Conservation (phyloP, 2,888 invertebrate species). For the Dorcus parallelipipedus region DNA sequence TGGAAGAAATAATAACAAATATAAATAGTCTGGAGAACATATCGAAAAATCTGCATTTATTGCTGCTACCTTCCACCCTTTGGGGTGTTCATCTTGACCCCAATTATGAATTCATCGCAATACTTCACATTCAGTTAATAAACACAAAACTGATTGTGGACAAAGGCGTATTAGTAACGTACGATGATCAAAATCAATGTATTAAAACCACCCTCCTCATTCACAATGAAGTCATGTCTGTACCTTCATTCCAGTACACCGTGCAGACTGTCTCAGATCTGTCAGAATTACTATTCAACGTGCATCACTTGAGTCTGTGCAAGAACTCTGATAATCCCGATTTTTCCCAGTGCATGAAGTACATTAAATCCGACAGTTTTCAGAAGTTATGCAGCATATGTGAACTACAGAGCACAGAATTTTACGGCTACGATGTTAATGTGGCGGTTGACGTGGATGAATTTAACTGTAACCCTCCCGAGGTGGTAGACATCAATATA, state of each 20-base stretch:
- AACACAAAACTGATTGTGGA: conserved; percentile 26
- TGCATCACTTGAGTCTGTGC: conserved; percentile 17
- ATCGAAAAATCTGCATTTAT: conserved; percentile 25
- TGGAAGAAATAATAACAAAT: no score
- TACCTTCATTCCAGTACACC: conserved; percentile 25
- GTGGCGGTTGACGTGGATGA: conserved; percentile 3
- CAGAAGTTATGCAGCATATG: conserved; percentile 14
- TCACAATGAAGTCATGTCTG: conserved; percentile 26
- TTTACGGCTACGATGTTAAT: conserved; percentile 4
- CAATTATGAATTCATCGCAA: conserved; percentile 28
- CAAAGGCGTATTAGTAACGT: conserved; percentile 28
- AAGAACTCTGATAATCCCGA: conserved; percentile 14
- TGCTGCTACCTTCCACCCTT: conserved; percentile 31
- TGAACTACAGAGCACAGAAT: conserved; percentile 2
- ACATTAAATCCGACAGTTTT: conserved; percentile 7
- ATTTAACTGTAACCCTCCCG: conserved; percentile 6
- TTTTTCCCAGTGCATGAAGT: conserved; percentile 8
- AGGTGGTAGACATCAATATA: conserved; percentile 6
- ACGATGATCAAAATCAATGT: conserved; percentile 16
- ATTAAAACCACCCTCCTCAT: conserved; percentile 27
- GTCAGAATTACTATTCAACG: conserved; percentile 15
- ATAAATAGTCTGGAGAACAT: conserved; percentile 11
- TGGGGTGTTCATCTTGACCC: conserved; percentile 35
- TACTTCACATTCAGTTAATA: conserved; percentile 26
- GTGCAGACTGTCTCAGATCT: conserved; percentile 30